These are phyloP conservation scores for Peucedramus taeniatus DNA, from an alignment of 2,113 vertebrate species.

Conservation along the genomic window DNA sequence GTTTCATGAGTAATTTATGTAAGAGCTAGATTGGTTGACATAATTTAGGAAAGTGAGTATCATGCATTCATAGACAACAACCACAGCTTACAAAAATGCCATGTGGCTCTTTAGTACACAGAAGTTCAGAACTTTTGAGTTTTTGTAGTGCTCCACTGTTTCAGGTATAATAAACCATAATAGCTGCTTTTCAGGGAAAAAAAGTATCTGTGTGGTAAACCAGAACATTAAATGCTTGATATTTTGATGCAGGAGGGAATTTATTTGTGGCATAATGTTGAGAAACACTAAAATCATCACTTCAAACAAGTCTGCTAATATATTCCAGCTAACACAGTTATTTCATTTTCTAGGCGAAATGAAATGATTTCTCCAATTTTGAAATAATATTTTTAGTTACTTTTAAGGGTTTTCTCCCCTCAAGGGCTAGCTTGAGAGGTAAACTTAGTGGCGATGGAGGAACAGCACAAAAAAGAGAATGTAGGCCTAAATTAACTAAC, in stretches of 20 bases:
- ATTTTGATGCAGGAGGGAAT: not conserved
- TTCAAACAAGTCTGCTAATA: not conserved
- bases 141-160: not conserved
- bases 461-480: not conserved
- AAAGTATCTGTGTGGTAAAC: not conserved
- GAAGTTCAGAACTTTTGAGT: not conserved
- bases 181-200: not conserved
- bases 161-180: not conserved
- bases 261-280: not conserved
- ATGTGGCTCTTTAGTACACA: not conserved
- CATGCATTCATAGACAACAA: not conserved
- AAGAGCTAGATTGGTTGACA: not conserved
- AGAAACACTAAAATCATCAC: not conserved
- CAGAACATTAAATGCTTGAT: not conserved
- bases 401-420: not conserved
- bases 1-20: not conserved
- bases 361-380: not conserved
- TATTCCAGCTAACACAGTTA: not conserved
- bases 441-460: not conserved
- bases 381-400: not conserved
- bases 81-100: not conserved
- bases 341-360: not conserved
- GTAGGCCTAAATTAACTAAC: not conserved
- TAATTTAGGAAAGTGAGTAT: not conserved
- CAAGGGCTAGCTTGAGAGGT: not conserved